Percentiles rank a stretch among this genome's conserved stretches.
These are phyloP conservation scores for Delphinus delphis DNA, from an alignment of 2,113 vertebrate species.

Conservation along the genomic window DNA sequence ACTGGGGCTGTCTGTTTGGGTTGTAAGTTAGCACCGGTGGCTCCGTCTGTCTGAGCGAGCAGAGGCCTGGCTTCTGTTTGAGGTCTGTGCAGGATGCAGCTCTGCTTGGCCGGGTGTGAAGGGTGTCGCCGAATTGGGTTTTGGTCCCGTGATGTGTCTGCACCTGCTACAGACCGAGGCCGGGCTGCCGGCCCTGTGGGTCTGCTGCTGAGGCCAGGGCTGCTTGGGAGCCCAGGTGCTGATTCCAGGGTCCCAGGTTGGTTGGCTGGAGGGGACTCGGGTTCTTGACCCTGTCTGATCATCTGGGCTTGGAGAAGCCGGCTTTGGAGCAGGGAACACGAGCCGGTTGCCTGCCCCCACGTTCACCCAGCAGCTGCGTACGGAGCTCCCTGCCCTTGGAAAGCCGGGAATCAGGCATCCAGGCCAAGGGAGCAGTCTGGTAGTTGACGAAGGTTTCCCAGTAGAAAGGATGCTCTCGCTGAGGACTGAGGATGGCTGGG, in stretches of 20 bases:
- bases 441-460: background rate
- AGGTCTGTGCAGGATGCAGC: rapidly evolving
- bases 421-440: background rate
- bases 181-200: rapidly evolving
- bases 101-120: rapidly evolving
- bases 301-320: background rate
- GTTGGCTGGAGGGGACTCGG: background rate
- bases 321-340: rapidly evolving
- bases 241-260: background rate
- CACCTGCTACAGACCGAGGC: background rate
- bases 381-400: background rate
- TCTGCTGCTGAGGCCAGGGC: background rate
- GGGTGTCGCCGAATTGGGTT: background rate
- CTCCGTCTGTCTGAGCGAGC: background rate
- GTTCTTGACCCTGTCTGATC: too few relatives aligned
- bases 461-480: background rate
- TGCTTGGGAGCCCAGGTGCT: background rate
- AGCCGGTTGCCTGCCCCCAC: rapidly evolving
- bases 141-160: background rate
- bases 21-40: background rate
- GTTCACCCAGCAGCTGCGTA: rapidly evolving
- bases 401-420: background rate
- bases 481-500: background rate
- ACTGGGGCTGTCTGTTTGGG: background rate
- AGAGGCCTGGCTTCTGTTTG: background rate